These are phyloP conservation scores for Pangasius mekongensis DNA, from an alignment of 2,797 vertebrate species.

Conservation along the genomic window DNA sequence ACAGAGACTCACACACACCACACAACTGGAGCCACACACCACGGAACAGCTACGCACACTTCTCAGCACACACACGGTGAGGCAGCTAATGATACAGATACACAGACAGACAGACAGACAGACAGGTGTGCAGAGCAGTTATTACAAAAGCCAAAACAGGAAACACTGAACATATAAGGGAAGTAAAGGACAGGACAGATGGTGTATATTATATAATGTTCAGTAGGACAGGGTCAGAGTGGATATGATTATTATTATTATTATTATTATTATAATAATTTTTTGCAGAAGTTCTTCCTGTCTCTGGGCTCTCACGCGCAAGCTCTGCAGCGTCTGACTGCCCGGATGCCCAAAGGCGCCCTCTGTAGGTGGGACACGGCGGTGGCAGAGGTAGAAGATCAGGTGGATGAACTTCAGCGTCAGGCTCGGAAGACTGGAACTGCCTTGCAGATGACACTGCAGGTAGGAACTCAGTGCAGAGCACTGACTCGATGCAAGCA, in stretches of 20 bases:
- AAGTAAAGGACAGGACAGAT: background rate
- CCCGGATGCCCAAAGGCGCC: constrained; percentile 66
- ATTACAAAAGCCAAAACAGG: background rate
- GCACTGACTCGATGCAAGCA: background rate
- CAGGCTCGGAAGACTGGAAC: constrained; percentile 71
- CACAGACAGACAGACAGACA: background rate
- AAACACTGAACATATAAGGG: background rate
- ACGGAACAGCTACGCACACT: constrained; percentile 72
- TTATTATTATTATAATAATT: background rate
- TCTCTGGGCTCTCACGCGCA: constrained; percentile 72
- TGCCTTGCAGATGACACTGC: constrained; percentile 72
- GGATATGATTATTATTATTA: background rate
- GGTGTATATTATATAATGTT: background rate
- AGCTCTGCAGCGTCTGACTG: constrained; percentile 71
- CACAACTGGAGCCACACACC: constrained; percentile 64
- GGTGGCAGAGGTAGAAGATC: constrained; percentile 69
- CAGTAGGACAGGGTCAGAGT: background rate
- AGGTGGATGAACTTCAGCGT: constrained; percentile 72
- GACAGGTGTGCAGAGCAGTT: background rate
- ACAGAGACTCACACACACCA: constrained; percentile 69
- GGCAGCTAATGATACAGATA: background rate
- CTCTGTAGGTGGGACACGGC: constrained; percentile 67
- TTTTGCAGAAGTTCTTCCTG: constrained; percentile 81
- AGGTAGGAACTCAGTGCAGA: constrained; percentile 73
- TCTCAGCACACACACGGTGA: constrained; percentile 26